Evolutionary conservation across 2,888 invertebrate species (phyloP), one percentile per base, ranked within the genome.

Genomic region (Drosophila kokeensis): DNA sequence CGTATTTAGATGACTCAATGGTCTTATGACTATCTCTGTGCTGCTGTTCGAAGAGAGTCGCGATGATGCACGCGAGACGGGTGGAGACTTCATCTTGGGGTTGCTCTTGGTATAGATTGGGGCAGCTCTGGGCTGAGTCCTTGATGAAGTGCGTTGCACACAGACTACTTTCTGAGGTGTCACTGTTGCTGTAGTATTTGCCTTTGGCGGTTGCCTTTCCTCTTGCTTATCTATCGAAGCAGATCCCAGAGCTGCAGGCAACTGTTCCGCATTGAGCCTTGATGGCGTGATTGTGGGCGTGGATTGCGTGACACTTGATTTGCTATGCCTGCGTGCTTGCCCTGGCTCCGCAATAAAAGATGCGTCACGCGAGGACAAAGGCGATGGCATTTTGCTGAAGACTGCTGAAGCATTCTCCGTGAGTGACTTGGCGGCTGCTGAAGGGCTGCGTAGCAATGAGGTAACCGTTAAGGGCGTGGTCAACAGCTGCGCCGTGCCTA

Each of bases 1-100:
- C 7, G 90, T 88, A 8, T 73, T 83, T 2, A 84, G 70, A 30
- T 74, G 81, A 53, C 84, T 87, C 40, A 84, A 69, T 4, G 84
- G 86, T 8, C 64, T 73, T 21, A 90, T 82, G 6, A 90, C 68
- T 11, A 90, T 71, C 29, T 89, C 88, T 5, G 67, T 36, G 53
- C 84, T 77, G 69, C 81, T 82, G 69, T 68, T 61, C 11, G 88
- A 79, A n/a, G 83, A 82, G 11, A 72, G 69, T 1, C 69, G 69
- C 0, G 83, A 83, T 4, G 83, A 76, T 13, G 69, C 10, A 2
- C 76, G 73, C 2, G 87, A 79, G 7, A 54, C 13, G 11, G 64
- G n/a, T 4, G 84, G 77, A 1, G 87, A 73, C 24, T 69, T 52
- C 34, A 18, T 21, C 6, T 38, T 63, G 11, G 68, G n/a, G 5